Evolutionary conservation across 2,113 vertebrate genomes (phyloP).

Genomic region (Ellobius talpinus): DNA sequence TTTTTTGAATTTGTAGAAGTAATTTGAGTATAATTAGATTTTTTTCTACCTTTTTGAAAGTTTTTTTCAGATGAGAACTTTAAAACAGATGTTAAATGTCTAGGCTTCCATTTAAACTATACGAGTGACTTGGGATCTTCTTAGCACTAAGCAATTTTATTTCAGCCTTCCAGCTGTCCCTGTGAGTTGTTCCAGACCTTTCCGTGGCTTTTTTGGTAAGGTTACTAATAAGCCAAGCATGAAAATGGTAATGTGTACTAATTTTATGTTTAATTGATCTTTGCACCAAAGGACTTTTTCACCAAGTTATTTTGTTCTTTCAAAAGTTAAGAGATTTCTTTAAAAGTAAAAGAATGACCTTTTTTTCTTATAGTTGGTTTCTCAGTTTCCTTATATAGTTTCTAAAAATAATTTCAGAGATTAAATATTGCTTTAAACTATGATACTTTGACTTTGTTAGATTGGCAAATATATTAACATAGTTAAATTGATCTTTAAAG

Average conservation of each 20-base stretch:
- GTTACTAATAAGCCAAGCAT: conserved; percentile 84
- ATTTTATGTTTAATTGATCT: conserved; percentile 76
- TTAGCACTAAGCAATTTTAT: conserved; percentile 82
- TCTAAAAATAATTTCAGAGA: conserved; percentile 79
- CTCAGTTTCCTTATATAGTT: conserved; percentile 72
- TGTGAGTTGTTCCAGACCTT: conserved; percentile 82
- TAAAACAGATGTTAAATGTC: conserved; percentile 38
- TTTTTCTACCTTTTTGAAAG: conserved; percentile 52
- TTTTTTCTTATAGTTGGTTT: conserved; percentile 77
- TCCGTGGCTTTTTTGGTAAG: conserved; percentile 84
- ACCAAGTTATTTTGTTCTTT: conserved; percentile 81
- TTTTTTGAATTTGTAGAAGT: conserved; percentile 70
- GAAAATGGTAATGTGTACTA: conserved; percentile 81
- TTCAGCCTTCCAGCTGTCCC: conserved; percentile 86
- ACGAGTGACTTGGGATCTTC: conserved; percentile 74
- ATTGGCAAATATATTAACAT: conserved; percentile 73
- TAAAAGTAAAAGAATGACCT: conserved; percentile 63
- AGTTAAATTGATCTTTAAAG: conserved; percentile 81
- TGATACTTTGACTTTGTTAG: conserved; percentile 68
- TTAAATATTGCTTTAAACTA: conserved; percentile 79
- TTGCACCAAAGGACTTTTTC: conserved; percentile 81
- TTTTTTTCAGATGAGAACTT: conserved; percentile 48
- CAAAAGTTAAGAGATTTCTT: conserved; percentile 76
- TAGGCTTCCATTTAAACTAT: conserved; percentile 61
- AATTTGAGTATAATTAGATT: conserved; percentile 57